Evolutionary conservation across 2,888 invertebrate species (phyloP).

Genomic region (Empis stercorea): DNA sequence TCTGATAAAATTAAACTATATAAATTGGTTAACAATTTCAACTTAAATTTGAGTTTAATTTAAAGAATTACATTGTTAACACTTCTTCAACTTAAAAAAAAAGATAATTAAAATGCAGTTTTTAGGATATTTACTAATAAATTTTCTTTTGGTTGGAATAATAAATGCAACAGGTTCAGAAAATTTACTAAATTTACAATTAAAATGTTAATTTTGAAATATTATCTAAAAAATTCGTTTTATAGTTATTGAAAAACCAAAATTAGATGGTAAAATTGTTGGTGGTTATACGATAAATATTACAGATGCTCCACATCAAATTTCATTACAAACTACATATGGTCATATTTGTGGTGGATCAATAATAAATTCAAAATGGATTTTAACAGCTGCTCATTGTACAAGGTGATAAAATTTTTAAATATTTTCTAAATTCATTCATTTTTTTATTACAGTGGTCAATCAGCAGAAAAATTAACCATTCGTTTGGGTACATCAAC

Average conservation of each 20-base stretch:
- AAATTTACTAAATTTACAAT: too few relatives aligned
- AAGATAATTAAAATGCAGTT: too few relatives aligned
- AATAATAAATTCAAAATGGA: slow-evolving; percentile 29
- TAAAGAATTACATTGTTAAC: too few relatives aligned
- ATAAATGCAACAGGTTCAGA: too few relatives aligned
- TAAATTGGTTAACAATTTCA: too few relatives aligned
- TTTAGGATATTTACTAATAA: too few relatives aligned
- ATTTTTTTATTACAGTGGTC: slow-evolving; percentile 18
- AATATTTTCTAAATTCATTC: background rate
- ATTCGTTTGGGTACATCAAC: slow-evolving; percentile 45
- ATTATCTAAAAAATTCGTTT: too few relatives aligned
- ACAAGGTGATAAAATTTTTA: slow-evolving; percentile 28
- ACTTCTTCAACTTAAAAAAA: too few relatives aligned
- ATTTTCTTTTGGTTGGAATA: too few relatives aligned
- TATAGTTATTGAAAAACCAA: slow-evolving; percentile 17
- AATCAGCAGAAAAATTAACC: slow-evolving; percentile 19
- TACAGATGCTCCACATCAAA: slow-evolving; percentile 32
- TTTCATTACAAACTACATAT: slow-evolving; percentile 26
- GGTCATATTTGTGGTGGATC: slow-evolving; percentile 34
- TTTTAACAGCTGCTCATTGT: slow-evolving; percentile 35
- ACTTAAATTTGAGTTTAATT: too few relatives aligned
- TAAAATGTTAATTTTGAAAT: too few relatives aligned
- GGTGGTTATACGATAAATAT: slow-evolving; percentile 33
- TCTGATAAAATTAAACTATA: too few relatives aligned
- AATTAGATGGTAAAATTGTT: slow-evolving; percentile 34